Percentiles rank a stretch among this genome's conserved stretches.
Evolutionary conservation across 1,140 invertebrate species (phyloP).

Genomic region (Drosophila kanapiae): DNA sequence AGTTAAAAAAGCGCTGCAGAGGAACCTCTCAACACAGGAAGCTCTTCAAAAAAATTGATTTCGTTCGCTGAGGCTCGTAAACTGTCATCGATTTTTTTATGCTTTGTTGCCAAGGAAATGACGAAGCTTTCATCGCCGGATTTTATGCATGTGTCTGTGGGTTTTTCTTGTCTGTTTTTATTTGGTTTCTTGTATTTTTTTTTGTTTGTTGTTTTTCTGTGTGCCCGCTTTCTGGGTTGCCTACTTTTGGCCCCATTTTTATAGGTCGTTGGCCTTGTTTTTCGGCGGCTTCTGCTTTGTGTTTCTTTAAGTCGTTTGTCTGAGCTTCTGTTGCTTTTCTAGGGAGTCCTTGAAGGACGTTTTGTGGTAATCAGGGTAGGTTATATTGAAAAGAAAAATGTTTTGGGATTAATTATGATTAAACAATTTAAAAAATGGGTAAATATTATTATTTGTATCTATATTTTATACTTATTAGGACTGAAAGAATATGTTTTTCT

Average conservation of each 20-base stretch:
- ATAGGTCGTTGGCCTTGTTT: conserved; percentile 60
- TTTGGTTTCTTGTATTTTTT: conserved; percentile 20
- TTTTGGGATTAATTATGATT: not conserved
- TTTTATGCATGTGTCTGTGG: conserved; percentile 29
- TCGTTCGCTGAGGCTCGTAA: conserved; percentile 54
- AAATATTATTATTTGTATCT: too few relatives aligned
- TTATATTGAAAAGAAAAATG: not conserved
- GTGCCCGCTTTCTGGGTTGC: conserved; percentile 15
- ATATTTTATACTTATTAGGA: too few relatives aligned
- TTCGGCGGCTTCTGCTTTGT: conserved; percentile 14
- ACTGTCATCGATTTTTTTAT: conserved; percentile 66
- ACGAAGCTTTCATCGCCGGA: conserved; percentile 36
- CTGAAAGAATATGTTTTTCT: too few relatives aligned
- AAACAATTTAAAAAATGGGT: too few relatives aligned
- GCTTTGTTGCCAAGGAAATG: conserved; percentile 25
- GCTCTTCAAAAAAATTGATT: conserved; percentile 69
- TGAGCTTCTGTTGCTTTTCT: not conserved
- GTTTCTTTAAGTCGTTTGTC: conserved; percentile 20
- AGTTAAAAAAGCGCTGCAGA: conserved; percentile 17
- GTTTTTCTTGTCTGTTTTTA: conserved; percentile 4
- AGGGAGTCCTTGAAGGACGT: not conserved
- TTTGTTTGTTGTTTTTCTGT: not conserved
- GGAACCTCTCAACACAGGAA: conserved; percentile 44
- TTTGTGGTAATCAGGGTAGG: not conserved
- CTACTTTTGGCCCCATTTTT: conserved; percentile 62